A percentile compares a stretch with the other conserved stretches of the same genome.
Conservation (phyloP, 2,797 vertebrate species). For the Semotilus atromaculatus region DNA sequence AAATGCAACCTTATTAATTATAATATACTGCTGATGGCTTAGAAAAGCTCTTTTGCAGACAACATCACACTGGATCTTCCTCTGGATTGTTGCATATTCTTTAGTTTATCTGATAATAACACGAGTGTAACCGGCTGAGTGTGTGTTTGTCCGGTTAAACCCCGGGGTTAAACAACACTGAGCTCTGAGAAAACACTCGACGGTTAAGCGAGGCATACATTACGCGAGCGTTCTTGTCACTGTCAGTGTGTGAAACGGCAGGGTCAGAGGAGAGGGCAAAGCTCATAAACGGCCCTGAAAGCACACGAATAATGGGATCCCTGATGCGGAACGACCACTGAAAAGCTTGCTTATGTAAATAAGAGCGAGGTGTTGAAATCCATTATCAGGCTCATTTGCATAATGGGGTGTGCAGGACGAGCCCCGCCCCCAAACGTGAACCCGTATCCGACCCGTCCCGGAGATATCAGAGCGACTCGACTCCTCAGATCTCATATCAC, state of each 20-base stretch:
- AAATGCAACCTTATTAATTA: too few species aligned
- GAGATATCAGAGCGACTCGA: constrained; percentile 60
- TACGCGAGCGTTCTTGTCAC: constrained; percentile 53
- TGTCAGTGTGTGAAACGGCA: constrained; percentile 61
- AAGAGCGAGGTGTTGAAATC: constrained; percentile 80
- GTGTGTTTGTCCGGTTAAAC: constrained; percentile 26
- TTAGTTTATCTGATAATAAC: background rate
- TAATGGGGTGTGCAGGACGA: constrained; percentile 62
- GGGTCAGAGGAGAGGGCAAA: constrained; percentile 72
- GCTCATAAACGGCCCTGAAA: constrained; percentile 71
- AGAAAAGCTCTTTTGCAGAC: background rate
- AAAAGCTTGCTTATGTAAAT: constrained; percentile 87
- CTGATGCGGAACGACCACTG: constrained; percentile 76
- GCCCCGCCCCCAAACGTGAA: background rate
- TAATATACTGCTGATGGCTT: background rate
- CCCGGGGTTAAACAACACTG: constrained; percentile 65
- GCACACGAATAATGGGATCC: constrained; percentile 78
- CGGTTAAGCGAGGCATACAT: constrained; percentile 73
- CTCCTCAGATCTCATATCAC: constrained; percentile 84
- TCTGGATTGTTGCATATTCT: background rate
- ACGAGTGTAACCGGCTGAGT: background rate
- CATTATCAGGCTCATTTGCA: constrained; percentile 87
- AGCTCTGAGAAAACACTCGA: constrained; percentile 53
- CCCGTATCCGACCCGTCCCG: constrained; percentile 57
- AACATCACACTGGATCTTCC: background rate